Evolutionary conservation across 2,888 invertebrate species (phyloP).

Genomic region (Omphaloscelis lunosa): DNA sequence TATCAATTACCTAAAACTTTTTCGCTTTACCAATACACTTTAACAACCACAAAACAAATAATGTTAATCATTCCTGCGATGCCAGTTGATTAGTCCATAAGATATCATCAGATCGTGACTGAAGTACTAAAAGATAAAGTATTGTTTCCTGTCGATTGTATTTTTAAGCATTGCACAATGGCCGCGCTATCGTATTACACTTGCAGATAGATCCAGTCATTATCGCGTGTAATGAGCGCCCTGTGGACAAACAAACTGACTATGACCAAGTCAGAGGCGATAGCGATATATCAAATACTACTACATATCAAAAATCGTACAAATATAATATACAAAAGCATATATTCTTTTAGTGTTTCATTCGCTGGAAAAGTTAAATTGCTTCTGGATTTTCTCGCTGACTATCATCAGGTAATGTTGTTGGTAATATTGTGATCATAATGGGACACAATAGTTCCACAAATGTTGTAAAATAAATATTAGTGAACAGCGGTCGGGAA

Average conservation of each 20-base stretch:
- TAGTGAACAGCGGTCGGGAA: too few relatives aligned
- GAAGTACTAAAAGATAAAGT: constrained; percentile 58
- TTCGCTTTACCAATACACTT: constrained; percentile 6
- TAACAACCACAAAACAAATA: constrained; percentile 42
- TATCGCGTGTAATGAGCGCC: constrained; percentile 80
- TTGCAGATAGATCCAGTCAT: constrained; percentile 81
- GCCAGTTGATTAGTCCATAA: constrained; percentile 54
- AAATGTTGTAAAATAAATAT: background rate
- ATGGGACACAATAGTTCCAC: too few relatives aligned
- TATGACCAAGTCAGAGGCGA: constrained; percentile 13
- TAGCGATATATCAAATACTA: constrained; percentile 34
- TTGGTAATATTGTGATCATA: background rate
- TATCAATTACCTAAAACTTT: background rate
- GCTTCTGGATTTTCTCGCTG: background rate
- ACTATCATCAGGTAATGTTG: background rate
- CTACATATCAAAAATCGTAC: background rate
- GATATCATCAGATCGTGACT: constrained; percentile 60
- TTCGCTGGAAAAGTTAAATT: background rate
- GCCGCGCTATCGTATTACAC: constrained; percentile 75
- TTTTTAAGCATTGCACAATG: constrained; percentile 66
- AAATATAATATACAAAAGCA: background rate
- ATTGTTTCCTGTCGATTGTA: constrained; percentile 64
- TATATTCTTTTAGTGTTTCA: background rate
- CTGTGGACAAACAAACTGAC: constrained; percentile 61
- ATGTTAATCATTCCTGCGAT: constrained; percentile 41